A percentile compares a stretch with the other conserved stretches of the same genome.
These are phyloP conservation scores for Lathamus discolor DNA, from an alignment of 2,113 vertebrate genomes.

Conservation along the genomic window DNA sequence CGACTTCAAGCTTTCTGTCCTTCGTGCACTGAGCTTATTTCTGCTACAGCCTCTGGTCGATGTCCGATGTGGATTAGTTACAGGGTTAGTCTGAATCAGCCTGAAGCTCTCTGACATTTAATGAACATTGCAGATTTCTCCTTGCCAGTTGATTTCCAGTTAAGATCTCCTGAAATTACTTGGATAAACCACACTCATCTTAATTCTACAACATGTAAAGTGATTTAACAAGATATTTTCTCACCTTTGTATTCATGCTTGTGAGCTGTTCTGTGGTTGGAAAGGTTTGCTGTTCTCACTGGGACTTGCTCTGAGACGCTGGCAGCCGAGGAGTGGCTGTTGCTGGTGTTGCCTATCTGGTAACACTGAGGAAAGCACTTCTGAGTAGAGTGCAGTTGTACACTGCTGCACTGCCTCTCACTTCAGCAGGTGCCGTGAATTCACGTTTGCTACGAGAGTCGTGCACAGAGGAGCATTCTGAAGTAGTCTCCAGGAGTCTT, in stretches of 20 bases:
- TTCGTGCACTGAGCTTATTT: neutral
- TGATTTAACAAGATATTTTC: neutral
- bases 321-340: neutral
- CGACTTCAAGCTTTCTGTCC: neutral
- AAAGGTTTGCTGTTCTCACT: neutral
- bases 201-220: neutral
- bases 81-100: neutral
- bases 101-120: neutral
- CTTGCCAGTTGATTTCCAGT: neutral
- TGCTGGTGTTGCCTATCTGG: neutral
- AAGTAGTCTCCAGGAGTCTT: neutral
- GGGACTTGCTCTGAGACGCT: neutral
- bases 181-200: neutral
- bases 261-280: neutral
- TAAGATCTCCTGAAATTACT: neutral
- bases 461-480: neutral
- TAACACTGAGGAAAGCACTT: neutral
- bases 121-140: neutral
- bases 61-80: neutral
- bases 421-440: neutral
- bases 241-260: neutral
- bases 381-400: neutral
- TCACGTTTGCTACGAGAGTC: neutral
- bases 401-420: accelerated
- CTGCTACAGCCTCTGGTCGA: neutral